Evolutionary conservation across 1,140 invertebrate species (phyloP).

Genomic region (Forficula auricularia): DNA sequence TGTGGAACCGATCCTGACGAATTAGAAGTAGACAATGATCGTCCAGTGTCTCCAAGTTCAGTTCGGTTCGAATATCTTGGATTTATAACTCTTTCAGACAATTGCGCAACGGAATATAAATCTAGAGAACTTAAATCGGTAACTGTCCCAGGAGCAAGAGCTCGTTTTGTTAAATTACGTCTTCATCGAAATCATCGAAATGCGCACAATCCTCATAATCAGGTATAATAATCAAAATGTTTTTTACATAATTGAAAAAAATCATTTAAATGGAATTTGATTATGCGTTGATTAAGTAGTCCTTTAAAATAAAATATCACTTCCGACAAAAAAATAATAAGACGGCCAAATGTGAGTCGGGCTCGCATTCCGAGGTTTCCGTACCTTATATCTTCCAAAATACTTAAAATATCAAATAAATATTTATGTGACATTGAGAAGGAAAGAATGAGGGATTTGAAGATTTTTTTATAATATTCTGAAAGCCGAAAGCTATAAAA

Average conservation of each 20-base stretch:
- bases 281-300: too few relatives aligned
- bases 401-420: too few relatives aligned
- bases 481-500: too few relatives aligned
- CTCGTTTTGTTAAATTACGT: constrained; percentile 65
- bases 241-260: constrained; percentile 3
- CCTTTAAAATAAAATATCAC: too few relatives aligned
- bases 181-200: constrained; percentile 66
- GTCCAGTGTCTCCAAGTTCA: constrained; percentile 24
- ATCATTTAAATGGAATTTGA: too few relatives aligned
- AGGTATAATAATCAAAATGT: constrained; percentile 36
- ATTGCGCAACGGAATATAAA: constrained; percentile 60
- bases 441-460: too few relatives aligned
- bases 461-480: too few relatives aligned
- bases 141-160: constrained; percentile 55
- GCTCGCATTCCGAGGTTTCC: too few relatives aligned
- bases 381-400: too few relatives aligned
- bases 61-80: constrained; percentile 51
- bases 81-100: constrained; percentile 66
- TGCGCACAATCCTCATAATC: constrained; percentile 55
- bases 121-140: constrained; percentile 74
- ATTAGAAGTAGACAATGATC: constrained; percentile 21
- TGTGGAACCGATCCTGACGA: constrained; percentile 24
- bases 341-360: too few relatives aligned
- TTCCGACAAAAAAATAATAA: too few relatives aligned
- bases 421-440: too few relatives aligned